Conservation (phyloP, 2,113 vertebrate species). For the Fulmarus glacialis region DNA sequence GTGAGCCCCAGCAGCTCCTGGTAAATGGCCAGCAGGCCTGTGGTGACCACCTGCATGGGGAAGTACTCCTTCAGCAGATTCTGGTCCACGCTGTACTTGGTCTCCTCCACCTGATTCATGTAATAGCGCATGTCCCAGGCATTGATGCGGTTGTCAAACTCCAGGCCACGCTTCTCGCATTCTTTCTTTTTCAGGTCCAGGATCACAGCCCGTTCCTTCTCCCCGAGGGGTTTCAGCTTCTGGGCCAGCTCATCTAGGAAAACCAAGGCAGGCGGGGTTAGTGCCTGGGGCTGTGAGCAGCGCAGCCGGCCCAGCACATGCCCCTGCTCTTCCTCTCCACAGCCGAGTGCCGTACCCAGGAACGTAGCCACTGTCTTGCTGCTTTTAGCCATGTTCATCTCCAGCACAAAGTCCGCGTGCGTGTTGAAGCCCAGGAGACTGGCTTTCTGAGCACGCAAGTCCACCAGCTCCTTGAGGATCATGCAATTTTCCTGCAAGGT, state of each 20-base stretch:
- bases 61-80: slow-evolving; percentile 96
- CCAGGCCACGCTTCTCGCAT: slow-evolving; percentile 80
- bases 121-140: slow-evolving; percentile 98
- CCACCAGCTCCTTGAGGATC: slow-evolving; percentile 92
- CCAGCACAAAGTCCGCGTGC: slow-evolving; percentile 92
- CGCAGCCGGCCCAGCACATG: accelerated
- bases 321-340: accelerated
- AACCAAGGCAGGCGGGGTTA: background rate
- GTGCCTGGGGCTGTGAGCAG: accelerated
- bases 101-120: slow-evolving; percentile 99
- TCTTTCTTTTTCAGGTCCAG: slow-evolving; percentile 90
- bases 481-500: slow-evolving; percentile 84
- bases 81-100: slow-evolving; percentile 91
- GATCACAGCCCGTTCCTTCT: slow-evolving; percentile 85
- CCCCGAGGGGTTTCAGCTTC: slow-evolving; percentile 90
- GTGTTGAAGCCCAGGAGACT: slow-evolving; percentile 87
- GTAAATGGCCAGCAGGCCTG: slow-evolving; percentile 91
- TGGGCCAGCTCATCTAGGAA: slow-evolving; percentile 85
- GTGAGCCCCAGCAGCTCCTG: slow-evolving; percentile 92
- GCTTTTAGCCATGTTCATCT: slow-evolving; percentile 98
- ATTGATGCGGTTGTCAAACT: slow-evolving; percentile 81
- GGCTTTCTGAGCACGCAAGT: slow-evolving; percentile 87
- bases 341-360: slow-evolving; percentile 77
- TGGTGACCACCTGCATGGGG: slow-evolving; percentile 95
- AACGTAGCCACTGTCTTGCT: slow-evolving; percentile 85